A percentile compares a stretch with the other conserved stretches of the same genome.
phyloP scores from a whole-genome alignment of 2,797 vertebrate genomes.

The Aplochiton taeniatus region DNA sequence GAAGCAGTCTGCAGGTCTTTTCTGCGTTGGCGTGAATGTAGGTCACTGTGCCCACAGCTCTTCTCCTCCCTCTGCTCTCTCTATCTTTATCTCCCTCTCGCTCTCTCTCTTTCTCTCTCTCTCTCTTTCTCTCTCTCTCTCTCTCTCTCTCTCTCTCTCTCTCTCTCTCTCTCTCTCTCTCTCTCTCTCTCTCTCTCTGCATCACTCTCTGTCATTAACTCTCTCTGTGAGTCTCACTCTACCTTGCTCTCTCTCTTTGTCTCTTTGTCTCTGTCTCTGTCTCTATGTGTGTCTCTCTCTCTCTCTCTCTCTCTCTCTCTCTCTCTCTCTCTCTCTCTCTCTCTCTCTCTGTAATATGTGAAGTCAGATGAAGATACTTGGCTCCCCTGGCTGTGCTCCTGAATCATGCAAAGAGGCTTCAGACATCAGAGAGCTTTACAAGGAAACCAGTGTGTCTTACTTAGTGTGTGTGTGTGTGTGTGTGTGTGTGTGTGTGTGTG shows the following conservation, averaged over 20 bases:
- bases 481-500: conserved; percentile 19
- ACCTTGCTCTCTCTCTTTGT: neutral
- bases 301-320: conserved; percentile 33
- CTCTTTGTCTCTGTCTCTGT: too few relatives aligned
- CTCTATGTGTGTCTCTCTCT: too few relatives aligned
- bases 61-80: conserved; percentile 12
- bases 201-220: too few relatives aligned
- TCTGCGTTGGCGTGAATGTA: conserved; percentile 44
- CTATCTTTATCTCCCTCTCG: conserved; percentile 26
- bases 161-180: neutral
- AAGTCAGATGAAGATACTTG: conserved; percentile 61
- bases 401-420: conserved; percentile 65
- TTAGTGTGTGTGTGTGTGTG: conserved; percentile 13
- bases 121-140: conserved; percentile 7
- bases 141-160: conserved; percentile 2
- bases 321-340: conserved; percentile 17
- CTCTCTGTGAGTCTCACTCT: too few relatives aligned
- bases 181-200: neutral
- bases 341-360: conserved; percentile 53
- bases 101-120: conserved; percentile 27
- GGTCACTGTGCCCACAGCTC: conserved; percentile 67
- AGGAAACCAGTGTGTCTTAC: conserved; percentile 17
- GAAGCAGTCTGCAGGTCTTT: conserved; percentile 17
- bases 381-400: conserved; percentile 52
- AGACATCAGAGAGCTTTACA: conserved; percentile 57